Percentiles rank a stretch among this genome's conserved stretches.
These are phyloP conservation scores for Temnothorax curvispinosus DNA, from an alignment of 1,140 invertebrate genomes.

Conservation along the genomic window DNA sequence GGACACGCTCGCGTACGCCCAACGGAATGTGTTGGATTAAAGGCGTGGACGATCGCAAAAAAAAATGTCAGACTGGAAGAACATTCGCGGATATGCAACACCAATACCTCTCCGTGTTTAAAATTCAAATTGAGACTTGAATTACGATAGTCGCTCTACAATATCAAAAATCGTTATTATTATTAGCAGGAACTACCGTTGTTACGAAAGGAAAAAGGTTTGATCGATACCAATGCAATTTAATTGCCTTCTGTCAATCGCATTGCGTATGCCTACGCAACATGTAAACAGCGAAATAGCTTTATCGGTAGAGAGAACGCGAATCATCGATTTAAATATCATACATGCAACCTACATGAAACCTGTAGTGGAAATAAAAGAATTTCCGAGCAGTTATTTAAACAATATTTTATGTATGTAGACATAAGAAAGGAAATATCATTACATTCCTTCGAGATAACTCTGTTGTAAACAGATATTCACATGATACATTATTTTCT, in stretches of 20 bases:
- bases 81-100: background rate
- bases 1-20: slow-evolving; percentile 4
- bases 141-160: background rate
- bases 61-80: background rate
- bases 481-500: background rate
- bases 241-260: background rate
- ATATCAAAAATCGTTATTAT: background rate
- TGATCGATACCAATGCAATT: background rate
- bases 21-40: slow-evolving; percentile 50
- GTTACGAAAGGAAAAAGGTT: background rate
- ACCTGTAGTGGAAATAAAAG: background rate
- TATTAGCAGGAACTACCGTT: background rate
- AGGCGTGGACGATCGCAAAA: background rate
- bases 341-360: background rate
- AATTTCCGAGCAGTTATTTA: background rate
- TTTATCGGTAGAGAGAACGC: background rate
- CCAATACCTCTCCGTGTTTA: background rate
- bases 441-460: background rate
- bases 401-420: background rate
- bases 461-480: too few relatives aligned
- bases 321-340: background rate
- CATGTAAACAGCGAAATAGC: background rate
- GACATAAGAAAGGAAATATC: background rate
- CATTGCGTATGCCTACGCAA: background rate
- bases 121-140: background rate